Base-by-base conservation (phyloP, 2,888 invertebrate genomes). In the Sericinus montela region DNA sequence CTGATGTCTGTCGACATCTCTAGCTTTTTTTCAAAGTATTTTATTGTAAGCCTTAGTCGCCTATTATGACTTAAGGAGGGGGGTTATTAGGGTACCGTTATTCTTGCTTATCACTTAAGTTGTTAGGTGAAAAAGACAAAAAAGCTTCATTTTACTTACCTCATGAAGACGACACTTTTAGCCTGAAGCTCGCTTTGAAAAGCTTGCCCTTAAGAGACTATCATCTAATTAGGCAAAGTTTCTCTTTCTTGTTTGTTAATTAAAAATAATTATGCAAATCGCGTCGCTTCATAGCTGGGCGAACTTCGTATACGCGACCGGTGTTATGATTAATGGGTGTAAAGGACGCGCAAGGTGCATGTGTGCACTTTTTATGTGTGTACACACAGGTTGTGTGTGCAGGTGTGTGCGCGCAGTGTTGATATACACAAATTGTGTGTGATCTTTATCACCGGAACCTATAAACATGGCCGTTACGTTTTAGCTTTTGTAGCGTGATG, bases 191-290 rank as follows among this genome's bases (percentile, higher is more conserved):
- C n/a, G n/a, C n/a, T n/a, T n/a, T n/a, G n/a, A 19, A 19, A 5
- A 4, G 14, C 49, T 36, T 7, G 35, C 45, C 39, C 49, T 49
- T 49, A 49, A 49, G n/a, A 40, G 34, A 35, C 29, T 45, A 39
- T 16, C 45, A 40, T 49, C 45, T 49, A 49, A 49, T 49, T 49
- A 49, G 40, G 39, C 35, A 49, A 49, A 34, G 49, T 40, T 45
- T 44, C 40, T 42, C 48, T 47, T 47, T 36, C 41, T 36, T 45
- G 49, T 49, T 49, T 45, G 45, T 49, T 49, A 49, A 49, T 49
- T 49, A 49, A 49, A 49, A 49, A 49, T 45, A 45, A 45, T 49
- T 49, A 49, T 49, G 49, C 49, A 49, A 49, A 49, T 49, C 16
- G 44, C 15, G 23, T 40, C 40, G 45, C 35, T 29, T 40, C 45